Percentiles rank a stretch among this genome's conserved stretches.
These are phyloP conservation scores for Tenthredo distinguenda DNA, from an alignment of 2,888 invertebrate species.

Conservation along the genomic window DNA sequence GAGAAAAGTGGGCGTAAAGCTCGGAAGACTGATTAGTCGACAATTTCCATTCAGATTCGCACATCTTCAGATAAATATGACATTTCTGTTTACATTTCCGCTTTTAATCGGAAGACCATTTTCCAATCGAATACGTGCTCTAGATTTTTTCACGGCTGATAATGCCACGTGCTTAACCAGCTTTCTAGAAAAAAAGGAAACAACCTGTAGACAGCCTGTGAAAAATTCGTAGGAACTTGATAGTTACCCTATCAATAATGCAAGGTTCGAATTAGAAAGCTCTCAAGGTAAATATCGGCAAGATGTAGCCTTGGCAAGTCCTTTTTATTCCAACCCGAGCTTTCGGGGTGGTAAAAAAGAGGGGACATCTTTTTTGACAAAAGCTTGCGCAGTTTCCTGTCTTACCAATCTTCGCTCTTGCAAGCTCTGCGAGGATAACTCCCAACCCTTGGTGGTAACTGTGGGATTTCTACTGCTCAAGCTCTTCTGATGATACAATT, in stretches of 20 bases:
- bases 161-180: too few relatives aligned
- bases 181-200: too few relatives aligned
- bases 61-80: too few relatives aligned
- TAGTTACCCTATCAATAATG: background rate
- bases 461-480: background rate
- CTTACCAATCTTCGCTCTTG: background rate
- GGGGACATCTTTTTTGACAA: background rate
- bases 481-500: constrained; percentile 2
- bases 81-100: too few relatives aligned
- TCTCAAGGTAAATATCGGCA: background rate
- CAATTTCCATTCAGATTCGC: too few relatives aligned
- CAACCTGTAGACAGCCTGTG: too few relatives aligned
- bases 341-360: background rate
- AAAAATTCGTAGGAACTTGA: too few relatives aligned
- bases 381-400: constrained; percentile 9
- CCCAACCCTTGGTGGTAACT: background rate
- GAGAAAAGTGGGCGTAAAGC: too few relatives aligned
- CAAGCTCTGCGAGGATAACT: constrained; percentile 26
- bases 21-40: too few relatives aligned
- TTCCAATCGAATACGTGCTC: too few relatives aligned
- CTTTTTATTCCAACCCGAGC: background rate
- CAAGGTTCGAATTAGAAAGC: background rate
- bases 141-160: too few relatives aligned
- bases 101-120: too few relatives aligned
- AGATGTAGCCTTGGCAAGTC: background rate